phyloP scores from a whole-genome alignment of 2,797 vertebrate species.

The Harpagifer antarcticus region DNA sequence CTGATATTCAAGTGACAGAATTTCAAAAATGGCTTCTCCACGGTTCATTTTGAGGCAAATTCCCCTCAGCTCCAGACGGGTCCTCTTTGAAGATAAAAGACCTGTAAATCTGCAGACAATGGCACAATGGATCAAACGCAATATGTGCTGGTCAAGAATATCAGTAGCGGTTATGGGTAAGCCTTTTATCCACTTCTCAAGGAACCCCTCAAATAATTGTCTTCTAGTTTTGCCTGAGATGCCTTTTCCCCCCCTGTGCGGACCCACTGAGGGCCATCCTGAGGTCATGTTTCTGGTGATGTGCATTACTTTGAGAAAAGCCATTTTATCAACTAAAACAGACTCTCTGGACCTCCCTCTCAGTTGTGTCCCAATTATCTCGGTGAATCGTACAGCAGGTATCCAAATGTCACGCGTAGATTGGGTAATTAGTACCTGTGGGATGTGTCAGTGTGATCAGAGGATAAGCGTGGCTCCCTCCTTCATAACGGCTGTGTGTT shows the following conservation, averaged over 20 bases:
- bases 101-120: constrained; percentile 72
- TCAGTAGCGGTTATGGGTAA: constrained; percentile 77
- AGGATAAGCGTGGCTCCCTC: constrained; percentile 75
- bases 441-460: constrained; percentile 82
- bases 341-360: constrained; percentile 75
- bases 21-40: constrained; percentile 49
- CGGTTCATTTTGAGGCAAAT: constrained; percentile 52
- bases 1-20: constrained; percentile 29
- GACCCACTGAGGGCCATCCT: constrained; percentile 59
- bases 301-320: constrained; percentile 65
- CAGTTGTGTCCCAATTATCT: constrained; percentile 84
- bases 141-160: constrained; percentile 76
- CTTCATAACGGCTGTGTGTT: constrained; percentile 64
- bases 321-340: constrained; percentile 80
- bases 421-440: constrained; percentile 87
- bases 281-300: constrained; percentile 70
- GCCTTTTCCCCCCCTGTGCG: constrained; percentile 37
- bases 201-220: constrained; percentile 78
- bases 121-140: constrained; percentile 70
- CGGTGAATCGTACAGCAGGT: constrained; percentile 77
- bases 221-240: constrained; percentile 54
- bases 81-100: constrained; percentile 79
- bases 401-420: constrained; percentile 85
- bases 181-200: constrained; percentile 80
- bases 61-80: constrained; percentile 49